A percentile compares a stretch with the other conserved stretches of the same genome.
Evolutionary conservation across 2,888 invertebrate species (phyloP).

Genomic region (Hyposoter dolosus): DNA sequence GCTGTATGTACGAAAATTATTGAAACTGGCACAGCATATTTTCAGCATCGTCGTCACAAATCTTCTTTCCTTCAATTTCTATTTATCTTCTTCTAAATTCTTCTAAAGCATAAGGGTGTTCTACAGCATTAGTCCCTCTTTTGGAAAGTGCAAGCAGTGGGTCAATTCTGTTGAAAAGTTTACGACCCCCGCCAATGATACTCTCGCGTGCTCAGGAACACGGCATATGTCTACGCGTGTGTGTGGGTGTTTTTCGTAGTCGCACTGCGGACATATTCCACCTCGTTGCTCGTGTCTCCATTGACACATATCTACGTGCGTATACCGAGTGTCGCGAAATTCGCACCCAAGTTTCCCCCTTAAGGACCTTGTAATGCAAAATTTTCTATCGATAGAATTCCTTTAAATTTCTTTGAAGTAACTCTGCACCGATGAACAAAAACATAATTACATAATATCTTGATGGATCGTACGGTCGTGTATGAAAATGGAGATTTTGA

Average conservation of each 20-base stretch:
- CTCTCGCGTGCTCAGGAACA: slow-evolving; percentile 31
- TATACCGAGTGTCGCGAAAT: not conserved
- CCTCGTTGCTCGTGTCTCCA: slow-evolving; percentile 5
- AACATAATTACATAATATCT: not conserved
- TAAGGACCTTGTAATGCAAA: too few relatives aligned
- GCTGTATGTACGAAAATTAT: not conserved
- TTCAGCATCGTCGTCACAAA: slow-evolving; percentile 18
- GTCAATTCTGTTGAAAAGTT: slow-evolving; percentile 50
- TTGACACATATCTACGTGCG: not conserved
- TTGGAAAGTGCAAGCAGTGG: slow-evolving; percentile 35
- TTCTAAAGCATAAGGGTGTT: not conserved
- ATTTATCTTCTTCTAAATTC: slow-evolving; percentile 24
- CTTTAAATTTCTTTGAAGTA: too few relatives aligned
- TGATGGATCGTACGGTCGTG: not conserved
- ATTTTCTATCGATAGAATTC: too few relatives aligned
- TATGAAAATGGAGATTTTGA: not conserved
- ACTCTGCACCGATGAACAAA: slow-evolving; percentile 9
- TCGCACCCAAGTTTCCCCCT: not conserved
- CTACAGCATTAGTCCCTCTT: slow-evolving; percentile 21
- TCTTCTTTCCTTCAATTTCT: not conserved
- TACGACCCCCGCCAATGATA: not conserved
- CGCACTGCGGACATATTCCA: slow-evolving; percentile 53
- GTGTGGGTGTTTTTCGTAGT: slow-evolving; percentile 44
- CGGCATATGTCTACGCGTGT: not conserved
- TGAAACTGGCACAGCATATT: slow-evolving; percentile 7